Percentiles rank a stretch among this genome's conserved stretches.
Evolutionary conservation across 2,888 invertebrate genomes (phyloP).

Genomic region (Notodonta dromedarius): DNA sequence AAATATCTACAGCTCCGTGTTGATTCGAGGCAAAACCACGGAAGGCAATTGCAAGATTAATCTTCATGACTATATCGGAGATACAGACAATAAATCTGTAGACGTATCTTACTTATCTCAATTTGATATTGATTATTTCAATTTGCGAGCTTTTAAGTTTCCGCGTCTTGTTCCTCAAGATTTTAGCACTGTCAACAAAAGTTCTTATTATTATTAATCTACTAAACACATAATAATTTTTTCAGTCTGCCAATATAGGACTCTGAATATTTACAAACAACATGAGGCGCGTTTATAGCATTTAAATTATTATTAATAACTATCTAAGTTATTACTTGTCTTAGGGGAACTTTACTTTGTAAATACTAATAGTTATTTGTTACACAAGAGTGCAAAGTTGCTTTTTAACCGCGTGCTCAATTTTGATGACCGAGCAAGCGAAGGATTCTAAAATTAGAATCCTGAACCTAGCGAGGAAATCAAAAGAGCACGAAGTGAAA

Average conservation of each 20-base stretch:
- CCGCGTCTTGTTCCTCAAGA: too few relatives aligned
- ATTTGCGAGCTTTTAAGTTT: neutral
- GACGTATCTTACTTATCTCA: neutral
- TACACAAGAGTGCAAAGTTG: too few relatives aligned
- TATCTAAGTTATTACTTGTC: neutral
- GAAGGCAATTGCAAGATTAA: slow-evolving; percentile 34
- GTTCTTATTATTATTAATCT: too few relatives aligned
- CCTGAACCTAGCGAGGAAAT: too few relatives aligned
- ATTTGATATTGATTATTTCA: neutral
- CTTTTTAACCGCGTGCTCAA: too few relatives aligned
- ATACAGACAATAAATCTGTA: slow-evolving; percentile 7
- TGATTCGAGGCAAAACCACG: slow-evolving; percentile 27
- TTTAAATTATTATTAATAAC: neutral
- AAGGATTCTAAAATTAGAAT: too few relatives aligned
- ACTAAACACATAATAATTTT: too few relatives aligned
- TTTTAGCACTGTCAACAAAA: too few relatives aligned
- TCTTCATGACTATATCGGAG: slow-evolving; percentile 21
- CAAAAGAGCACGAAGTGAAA: too few relatives aligned
- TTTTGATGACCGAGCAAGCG: too few relatives aligned
- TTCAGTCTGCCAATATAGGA: neutral
- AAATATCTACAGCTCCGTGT: slow-evolving; percentile 34
- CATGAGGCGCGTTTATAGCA: neutral
- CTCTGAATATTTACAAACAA: neutral
- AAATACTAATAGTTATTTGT: neutral
- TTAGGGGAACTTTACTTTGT: neutral